Conservation (phyloP, 2,888 invertebrate species). For the Ophion slaviceki region DNA sequence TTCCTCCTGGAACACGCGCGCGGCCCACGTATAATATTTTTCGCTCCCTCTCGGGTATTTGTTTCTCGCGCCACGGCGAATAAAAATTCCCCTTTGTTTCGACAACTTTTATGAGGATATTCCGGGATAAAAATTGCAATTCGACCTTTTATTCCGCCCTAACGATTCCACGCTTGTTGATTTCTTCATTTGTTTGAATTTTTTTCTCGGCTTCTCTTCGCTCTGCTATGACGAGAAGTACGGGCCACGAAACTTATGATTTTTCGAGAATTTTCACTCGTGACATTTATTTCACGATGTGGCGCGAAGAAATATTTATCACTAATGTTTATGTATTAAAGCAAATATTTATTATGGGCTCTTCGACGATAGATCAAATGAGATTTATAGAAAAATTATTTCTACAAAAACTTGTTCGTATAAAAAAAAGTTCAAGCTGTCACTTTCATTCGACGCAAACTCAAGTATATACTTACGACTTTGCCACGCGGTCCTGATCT, state of each 20-base stretch:
- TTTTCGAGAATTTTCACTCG: neutral
- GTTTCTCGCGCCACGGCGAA: conserved; percentile 22
- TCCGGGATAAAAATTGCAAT: conserved; percentile 23
- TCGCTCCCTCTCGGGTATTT: conserved; percentile 7
- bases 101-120: conserved; percentile 35
- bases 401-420: too few relatives aligned
- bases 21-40: conserved; percentile 1
- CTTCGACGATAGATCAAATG: too few relatives aligned
- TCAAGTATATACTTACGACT: conserved; percentile 79
- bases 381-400: too few relatives aligned
- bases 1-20: conserved; percentile 1
- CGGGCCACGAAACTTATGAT: neutral
- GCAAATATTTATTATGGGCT: too few relatives aligned
- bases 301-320: too few relatives aligned
- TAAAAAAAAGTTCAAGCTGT: too few relatives aligned
- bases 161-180: conserved; percentile 6
- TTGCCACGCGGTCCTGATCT: conserved; percentile 91
- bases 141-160: neutral
- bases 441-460: too few relatives aligned
- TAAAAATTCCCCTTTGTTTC: conserved; percentile 32
- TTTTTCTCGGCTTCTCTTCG: neutral
- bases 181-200: neutral
- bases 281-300: neutral
- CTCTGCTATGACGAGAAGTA: neutral
- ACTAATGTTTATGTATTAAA: too few relatives aligned